Percentiles rank a stretch among this genome's conserved stretches.
phyloP scores from a whole-genome alignment of 1,140 invertebrate genomes.

The Drosophila nigromelanica region DNA sequence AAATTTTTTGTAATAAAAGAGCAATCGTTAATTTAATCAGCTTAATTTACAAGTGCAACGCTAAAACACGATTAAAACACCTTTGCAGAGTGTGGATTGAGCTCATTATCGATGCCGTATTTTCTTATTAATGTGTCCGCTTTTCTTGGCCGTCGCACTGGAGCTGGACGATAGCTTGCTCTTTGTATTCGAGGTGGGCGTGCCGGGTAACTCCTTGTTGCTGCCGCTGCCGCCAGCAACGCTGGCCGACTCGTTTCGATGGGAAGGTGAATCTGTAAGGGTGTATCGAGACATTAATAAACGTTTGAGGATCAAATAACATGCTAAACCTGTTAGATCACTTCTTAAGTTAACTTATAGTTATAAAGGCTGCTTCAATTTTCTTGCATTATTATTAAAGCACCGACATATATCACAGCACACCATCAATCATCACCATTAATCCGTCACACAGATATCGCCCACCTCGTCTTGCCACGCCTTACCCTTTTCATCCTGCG shows the following conservation, averaged over 20 bases:
- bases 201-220: constrained; percentile 62
- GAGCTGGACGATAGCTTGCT: constrained; percentile 71
- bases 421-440: constrained; percentile 1
- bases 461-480: not conserved
- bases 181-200: constrained; percentile 73
- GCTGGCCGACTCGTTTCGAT: constrained; percentile 54
- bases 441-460: constrained; percentile 11
- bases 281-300: not conserved
- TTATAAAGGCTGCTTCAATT: constrained; percentile 1
- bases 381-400: constrained; percentile 4
- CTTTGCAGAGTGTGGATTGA: not conserved
- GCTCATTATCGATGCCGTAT: constrained; percentile 81
- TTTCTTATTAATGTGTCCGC: constrained; percentile 74
- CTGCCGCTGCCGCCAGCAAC: constrained; percentile 7
- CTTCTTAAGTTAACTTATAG: constrained; percentile 12
- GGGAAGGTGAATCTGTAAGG: constrained; percentile 58
- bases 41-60: constrained; percentile 19
- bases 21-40: constrained; percentile 7
- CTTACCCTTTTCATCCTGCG: constrained; percentile 85
- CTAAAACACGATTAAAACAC: constrained; percentile 12
- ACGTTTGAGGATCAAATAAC: not conserved
- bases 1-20: constrained; percentile 30
- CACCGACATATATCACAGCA: constrained; percentile 14
- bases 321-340: constrained; percentile 15
- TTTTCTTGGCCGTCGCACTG: constrained; percentile 75